Percentiles rank a stretch among this genome's conserved stretches.
Conservation (phyloP, 2,797 vertebrate species). For the Glossophaga mutica region DNA sequence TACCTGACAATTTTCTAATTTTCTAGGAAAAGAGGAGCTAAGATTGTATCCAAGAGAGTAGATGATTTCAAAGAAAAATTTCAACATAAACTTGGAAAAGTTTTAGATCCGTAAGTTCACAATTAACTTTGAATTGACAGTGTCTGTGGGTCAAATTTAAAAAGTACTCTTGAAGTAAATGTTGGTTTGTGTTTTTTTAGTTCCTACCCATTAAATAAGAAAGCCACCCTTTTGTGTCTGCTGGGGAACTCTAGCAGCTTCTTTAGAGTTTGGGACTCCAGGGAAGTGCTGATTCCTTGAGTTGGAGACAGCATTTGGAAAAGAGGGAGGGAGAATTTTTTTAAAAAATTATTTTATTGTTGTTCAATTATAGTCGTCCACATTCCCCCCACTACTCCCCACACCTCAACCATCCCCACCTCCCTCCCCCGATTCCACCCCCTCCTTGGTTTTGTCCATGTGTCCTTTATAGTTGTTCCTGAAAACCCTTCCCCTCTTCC, state of each 20-base stretch:
- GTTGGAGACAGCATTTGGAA: background rate
- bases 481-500: no score
- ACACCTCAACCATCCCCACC: no score
- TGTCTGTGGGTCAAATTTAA: background rate
- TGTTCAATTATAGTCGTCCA: no score
- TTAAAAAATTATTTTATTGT: no score
- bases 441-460: no score
- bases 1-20: slow-evolving; percentile 56
- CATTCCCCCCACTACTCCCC: no score
- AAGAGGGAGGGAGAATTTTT: background rate
- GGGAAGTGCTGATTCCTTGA: background rate
- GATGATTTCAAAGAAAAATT: slow-evolving; percentile 86
- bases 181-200: background rate
- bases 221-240: background rate
- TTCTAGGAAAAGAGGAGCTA: slow-evolving; percentile 84
- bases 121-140: background rate
- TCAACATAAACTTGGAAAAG: slow-evolving; percentile 82
- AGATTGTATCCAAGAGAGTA: slow-evolving; percentile 82
- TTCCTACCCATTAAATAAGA: background rate
- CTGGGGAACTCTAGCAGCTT: background rate
- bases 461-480: no score
- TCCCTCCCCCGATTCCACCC: no score
- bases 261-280: background rate
- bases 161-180: background rate
- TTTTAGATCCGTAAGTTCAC: slow-evolving; percentile 82